Evolutionary conservation across 2,113 vertebrate species (phyloP).

Genomic region (Phainopepla nitens): DNA sequence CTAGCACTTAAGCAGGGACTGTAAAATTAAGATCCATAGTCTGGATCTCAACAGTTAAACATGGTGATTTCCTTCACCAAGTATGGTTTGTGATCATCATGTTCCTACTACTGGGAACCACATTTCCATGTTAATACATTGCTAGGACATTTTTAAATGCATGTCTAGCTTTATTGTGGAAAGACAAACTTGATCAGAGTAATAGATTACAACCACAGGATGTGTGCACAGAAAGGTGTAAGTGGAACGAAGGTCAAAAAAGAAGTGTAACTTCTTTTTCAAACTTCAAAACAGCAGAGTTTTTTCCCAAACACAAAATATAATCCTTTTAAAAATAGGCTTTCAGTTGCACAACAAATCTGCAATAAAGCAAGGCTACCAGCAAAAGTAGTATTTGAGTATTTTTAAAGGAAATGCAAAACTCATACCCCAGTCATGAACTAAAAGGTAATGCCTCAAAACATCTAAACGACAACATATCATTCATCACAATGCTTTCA

Average conservation of each 20-base stretch:
- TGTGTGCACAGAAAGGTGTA: background rate
- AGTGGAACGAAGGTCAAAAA: background rate
- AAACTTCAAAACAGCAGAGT: background rate
- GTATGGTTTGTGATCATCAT: slow-evolving; percentile 53
- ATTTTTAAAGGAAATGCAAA: background rate
- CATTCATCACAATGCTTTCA: background rate
- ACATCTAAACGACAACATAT: background rate
- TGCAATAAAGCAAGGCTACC: background rate
- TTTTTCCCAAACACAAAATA: background rate
- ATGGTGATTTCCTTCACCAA: background rate
- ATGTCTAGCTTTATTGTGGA: background rate
- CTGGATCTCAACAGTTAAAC: slow-evolving; percentile 36
- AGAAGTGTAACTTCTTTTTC: background rate
- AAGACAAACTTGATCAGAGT: background rate
- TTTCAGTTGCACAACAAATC: background rate
- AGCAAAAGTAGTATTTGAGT: background rate
- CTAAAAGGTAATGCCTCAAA: background rate
- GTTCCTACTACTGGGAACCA: slow-evolving; percentile 63
- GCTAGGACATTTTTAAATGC: background rate
- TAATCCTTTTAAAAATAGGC: background rate
- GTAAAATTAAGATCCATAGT: slow-evolving; percentile 60
- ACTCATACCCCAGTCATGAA: background rate
- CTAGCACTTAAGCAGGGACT: background rate
- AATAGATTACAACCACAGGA: background rate
- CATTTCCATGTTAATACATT: background rate